These are phyloP conservation scores for Hybognathus amarus DNA, from an alignment of 2,797 vertebrate species.

Conservation along the genomic window DNA sequence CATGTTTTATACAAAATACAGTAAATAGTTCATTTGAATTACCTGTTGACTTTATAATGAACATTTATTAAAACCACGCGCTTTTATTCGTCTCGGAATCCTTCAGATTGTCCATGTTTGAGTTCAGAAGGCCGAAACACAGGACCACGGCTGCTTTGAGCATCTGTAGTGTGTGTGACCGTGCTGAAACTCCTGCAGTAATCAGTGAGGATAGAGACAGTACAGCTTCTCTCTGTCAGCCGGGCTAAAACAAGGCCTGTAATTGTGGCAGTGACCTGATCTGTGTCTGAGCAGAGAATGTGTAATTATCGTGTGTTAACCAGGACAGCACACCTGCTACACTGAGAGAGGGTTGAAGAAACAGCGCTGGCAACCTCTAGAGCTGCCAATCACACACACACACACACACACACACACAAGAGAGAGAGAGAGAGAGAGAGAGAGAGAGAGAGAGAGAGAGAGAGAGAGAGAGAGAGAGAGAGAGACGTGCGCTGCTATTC, in stretches of 20 bases:
- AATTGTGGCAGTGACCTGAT: conserved; percentile 98
- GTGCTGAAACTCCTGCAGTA: neutral
- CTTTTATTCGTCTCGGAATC: neutral
- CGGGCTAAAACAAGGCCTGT: conserved; percentile 84
- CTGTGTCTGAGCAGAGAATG: conserved; percentile 93
- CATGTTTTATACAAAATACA: too few species aligned
- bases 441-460: too few species aligned
- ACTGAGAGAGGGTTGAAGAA: conserved; percentile 53
- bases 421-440: too few species aligned
- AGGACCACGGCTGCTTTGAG: neutral
- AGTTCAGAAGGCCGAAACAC: neutral
- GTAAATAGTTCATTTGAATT: too few species aligned
- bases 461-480: conserved; percentile 30
- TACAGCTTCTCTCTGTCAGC: conserved; percentile 10
- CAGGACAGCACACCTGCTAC: conserved; percentile 97
- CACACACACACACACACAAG: too few species aligned
- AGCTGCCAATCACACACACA: conserved; percentile 51
- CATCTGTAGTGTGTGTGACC: neutral
- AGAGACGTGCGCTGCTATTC: conserved; percentile 82
- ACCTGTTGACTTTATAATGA: neutral
- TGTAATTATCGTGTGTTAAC: conserved; percentile 95
- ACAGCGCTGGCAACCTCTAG: conserved; percentile 78
- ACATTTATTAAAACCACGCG: neutral
- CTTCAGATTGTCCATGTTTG: neutral
- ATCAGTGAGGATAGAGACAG: conserved; percentile 16